phyloP scores from a whole-genome alignment of 2,888 invertebrate genomes.

The Philopedon plagiatum region DNA sequence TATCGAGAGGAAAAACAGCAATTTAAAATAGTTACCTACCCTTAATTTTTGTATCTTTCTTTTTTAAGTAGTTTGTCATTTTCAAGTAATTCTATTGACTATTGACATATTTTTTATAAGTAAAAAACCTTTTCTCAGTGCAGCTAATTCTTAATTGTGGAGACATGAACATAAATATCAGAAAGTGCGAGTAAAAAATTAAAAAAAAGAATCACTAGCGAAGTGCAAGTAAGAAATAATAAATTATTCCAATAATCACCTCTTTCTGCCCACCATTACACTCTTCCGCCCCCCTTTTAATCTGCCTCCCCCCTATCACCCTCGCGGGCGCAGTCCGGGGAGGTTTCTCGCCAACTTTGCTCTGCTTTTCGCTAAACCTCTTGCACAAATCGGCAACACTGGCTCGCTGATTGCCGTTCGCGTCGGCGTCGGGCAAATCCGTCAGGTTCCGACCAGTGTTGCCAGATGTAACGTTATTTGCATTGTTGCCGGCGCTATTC shows the following conservation, averaged over 20 bases:
- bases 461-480: constrained; percentile 63
- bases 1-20: too few species aligned
- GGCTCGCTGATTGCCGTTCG: constrained; percentile 74
- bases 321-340: constrained; percentile 34
- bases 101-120: too few species aligned
- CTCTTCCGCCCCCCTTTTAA: constrained; percentile 40
- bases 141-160: too few species aligned
- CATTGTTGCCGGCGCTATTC: constrained; percentile 50
- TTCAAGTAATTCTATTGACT: too few species aligned
- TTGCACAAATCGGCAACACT: constrained; percentile 75
- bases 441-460: constrained; percentile 46
- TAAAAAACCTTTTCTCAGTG: too few species aligned
- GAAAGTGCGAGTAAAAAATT: background rate
- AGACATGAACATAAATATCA: too few species aligned
- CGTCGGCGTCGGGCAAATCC: constrained; percentile 60
- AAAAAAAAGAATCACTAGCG: background rate
- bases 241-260: constrained; percentile 33
- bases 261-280: constrained; percentile 33
- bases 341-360: constrained; percentile 11
- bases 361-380: constrained; percentile 68
- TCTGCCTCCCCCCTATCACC: constrained; percentile 40
- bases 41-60: too few species aligned
- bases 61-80: too few species aligned
- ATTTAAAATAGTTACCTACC: too few species aligned
- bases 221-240: background rate